Base-by-base conservation (phyloP, 2,113 vertebrate species). In the Oreamnos americanus region DNA sequence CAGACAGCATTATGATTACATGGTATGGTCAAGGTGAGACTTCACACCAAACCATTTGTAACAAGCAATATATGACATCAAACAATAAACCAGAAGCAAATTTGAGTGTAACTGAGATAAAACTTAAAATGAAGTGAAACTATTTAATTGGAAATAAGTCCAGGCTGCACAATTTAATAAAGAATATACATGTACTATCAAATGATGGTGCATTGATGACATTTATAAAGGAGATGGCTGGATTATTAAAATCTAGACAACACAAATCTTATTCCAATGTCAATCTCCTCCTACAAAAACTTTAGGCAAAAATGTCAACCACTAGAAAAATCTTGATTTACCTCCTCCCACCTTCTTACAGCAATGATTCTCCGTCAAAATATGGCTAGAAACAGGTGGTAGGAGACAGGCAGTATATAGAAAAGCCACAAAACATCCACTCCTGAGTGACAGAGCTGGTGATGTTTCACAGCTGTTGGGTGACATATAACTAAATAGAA, bases 71-170 rank as follows among this genome's bases (percentile, higher is more conserved):
- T 10, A 30, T 0, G 0, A 53, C 43, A 60, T 57, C 87, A 96
- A 92, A 92, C 82, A 94, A 95, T 62, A 96, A 90, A 3, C 1
- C 4, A 39, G 28, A 51, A 84, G 76, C 58, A 90, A 96, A 92
- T 78, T 3, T 92, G 17, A 96, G 26, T 49, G 16, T 95, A 81
- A 94, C 3, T 45, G 26, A 92, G 47, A 33, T 81, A 74, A 93
- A 96, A 28, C 60, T 79, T 94, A 39, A 84, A 96, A n/a, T 81
- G 5, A 14, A 82, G 14, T 17, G 95, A 96, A 95, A 39, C 2
- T 26, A 91, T 76, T 92, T 67, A 43, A 97, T 62, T 74, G 5
- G 92, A 96, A 98, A 94, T 47, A 97, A 91, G 64, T 13, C 15
- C 81, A 45, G 9, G 51, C 91, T 74, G 82, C 33, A 86, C 25